phyloP scores from a whole-genome alignment of 2,797 vertebrate species.

The Darevskia mixta region DNA sequence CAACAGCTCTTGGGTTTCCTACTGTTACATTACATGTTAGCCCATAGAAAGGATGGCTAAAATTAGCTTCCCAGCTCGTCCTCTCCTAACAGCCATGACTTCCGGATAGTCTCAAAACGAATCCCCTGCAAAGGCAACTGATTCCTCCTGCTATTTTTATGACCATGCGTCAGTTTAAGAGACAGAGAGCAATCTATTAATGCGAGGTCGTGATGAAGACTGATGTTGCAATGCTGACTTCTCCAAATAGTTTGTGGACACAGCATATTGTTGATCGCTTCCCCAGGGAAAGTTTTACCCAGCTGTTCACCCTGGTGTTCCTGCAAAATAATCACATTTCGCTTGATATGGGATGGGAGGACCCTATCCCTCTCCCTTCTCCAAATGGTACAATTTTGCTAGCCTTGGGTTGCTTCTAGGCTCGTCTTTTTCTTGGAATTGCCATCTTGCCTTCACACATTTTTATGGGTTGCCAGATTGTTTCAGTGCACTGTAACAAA shows the following conservation, averaged over 20 bases:
- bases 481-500: background rate
- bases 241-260: constrained; percentile 58
- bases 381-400: background rate
- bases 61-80: constrained; percentile 57
- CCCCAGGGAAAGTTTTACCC: constrained; percentile 44
- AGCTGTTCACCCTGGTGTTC: background rate
- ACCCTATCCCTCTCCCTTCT: background rate
- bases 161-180: background rate
- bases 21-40: constrained; percentile 26
- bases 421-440: background rate
- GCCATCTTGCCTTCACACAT: too few species aligned
- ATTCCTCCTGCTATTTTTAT: background rate
- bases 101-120: constrained; percentile 40
- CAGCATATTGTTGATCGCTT: constrained; percentile 46
- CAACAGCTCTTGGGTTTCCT: fast-evolving
- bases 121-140: background rate
- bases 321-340: background rate
- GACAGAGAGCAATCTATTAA: constrained; percentile 51
- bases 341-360: background rate
- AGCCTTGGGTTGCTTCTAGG: background rate
- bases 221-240: constrained; percentile 66
- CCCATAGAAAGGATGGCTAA: constrained; percentile 52
- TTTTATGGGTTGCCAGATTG: background rate
- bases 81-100: constrained; percentile 36
- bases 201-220: constrained; percentile 54